Base-by-base conservation (phyloP, 2,888 invertebrate genomes). In the Flexamia atlantica region DNA sequence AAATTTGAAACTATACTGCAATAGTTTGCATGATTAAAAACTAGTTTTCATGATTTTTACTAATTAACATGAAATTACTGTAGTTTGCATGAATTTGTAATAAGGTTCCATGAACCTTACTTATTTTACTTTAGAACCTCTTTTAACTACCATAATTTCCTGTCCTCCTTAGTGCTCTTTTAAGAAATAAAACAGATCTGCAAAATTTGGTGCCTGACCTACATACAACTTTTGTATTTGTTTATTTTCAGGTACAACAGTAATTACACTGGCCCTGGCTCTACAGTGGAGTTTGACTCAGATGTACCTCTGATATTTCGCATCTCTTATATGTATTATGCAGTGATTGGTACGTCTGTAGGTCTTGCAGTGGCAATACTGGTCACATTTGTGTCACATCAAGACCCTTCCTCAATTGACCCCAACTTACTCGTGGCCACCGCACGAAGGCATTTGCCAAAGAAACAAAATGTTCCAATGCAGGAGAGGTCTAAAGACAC, bases 381-480 rank as follows among this genome's bases (percentile, higher is more conserved):
- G 46, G 94, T 95, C 30, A 95, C 95, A 30, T 87, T 93, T 68
- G 93, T 93, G 0, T 92, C 92, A 0, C 91, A 91, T 76, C 91
- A 92, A 10, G 91, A 92, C 86, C 90, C 92, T 0, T 90, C 91
- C 20, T 91, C 92, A 17, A 90, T 94, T 86, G 91, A 93, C 87
- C 93, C 92, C 9, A 92, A 93, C 82, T 92, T 93, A 42, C 91
- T 94, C 86, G 92, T 93, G 72, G 93, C 93, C 0, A 86, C 91
- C 4, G 91, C 93, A 0, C 91, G 91, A 87, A 91, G 91, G 85
- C 91, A 92, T 57, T 89, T 92, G 36, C 85, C 86, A 64, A 30
- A 64, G 64, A 30, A 28, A 14, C 25, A 64, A 64, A 30, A 64
- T 0, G 30, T 64, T 2, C n/a, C 20, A 20, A 53, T 64, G 64